phyloP scores from a whole-genome alignment of 2,797 vertebrate genomes.

The Enteromius mattozi region DNA sequence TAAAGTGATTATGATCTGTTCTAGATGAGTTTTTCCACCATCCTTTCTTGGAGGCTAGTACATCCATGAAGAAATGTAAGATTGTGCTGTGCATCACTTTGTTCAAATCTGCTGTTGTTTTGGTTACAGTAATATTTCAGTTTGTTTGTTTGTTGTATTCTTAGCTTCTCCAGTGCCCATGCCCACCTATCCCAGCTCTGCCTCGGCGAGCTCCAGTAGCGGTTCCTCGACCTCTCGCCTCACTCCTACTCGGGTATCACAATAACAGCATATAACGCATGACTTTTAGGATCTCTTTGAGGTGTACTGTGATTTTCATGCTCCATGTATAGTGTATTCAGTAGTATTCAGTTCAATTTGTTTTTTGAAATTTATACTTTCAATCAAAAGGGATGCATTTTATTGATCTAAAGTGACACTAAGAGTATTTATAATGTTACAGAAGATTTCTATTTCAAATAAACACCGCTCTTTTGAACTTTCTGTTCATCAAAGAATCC shows the following conservation, averaged over 20 bases:
- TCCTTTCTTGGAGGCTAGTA: constrained; percentile 87
- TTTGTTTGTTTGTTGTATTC: constrained; percentile 43
- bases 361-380: background rate
- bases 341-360: background rate
- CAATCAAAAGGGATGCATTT: background rate
- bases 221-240: constrained; percentile 89
- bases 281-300: background rate
- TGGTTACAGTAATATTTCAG: background rate
- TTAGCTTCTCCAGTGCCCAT: constrained; percentile 85
- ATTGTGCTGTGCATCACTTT: constrained; percentile 31
- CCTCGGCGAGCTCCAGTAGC: constrained; percentile 89
- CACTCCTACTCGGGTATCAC: constrained; percentile 88
- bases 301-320: background rate
- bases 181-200: constrained; percentile 85
- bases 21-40: constrained; percentile 96
- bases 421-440: background rate
- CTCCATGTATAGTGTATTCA: background rate
- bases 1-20: constrained; percentile 32
- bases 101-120: background rate
- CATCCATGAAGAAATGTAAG: constrained; percentile 91
- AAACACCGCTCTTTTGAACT: background rate
- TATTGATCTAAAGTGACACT: background rate
- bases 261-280: background rate
- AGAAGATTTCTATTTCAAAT: background rate
- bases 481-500: background rate